Evolutionary conservation across 2,113 vertebrate genomes (phyloP).

Genomic region (Tapirus terrestris): DNA sequence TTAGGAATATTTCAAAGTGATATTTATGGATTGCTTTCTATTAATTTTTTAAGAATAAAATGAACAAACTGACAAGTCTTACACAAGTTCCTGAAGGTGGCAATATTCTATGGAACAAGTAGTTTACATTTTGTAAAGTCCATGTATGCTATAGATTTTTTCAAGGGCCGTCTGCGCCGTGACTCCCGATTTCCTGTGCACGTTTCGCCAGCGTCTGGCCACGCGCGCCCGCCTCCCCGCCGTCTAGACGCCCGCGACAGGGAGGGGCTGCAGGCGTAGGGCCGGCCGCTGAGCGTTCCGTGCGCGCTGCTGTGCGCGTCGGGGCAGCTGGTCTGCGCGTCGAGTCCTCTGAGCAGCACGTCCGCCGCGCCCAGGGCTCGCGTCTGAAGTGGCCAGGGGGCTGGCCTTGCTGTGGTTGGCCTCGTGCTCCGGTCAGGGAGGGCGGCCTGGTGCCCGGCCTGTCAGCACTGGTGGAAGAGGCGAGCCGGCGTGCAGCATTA

Average conservation of each 20-base stretch:
- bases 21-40: neutral
- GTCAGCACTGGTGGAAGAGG: neutral
- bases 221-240: slow-evolving; percentile 17
- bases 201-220: slow-evolving; percentile 69
- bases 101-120: slow-evolving; percentile 64
- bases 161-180: slow-evolving; percentile 62
- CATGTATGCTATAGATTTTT: slow-evolving; percentile 49
- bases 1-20: slow-evolving; percentile 56
- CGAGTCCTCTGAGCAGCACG: neutral
- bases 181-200: slow-evolving; percentile 67
- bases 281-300: neutral
- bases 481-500: neutral
- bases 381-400: neutral
- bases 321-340: slow-evolving; percentile 45
- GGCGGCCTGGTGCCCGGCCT: neutral
- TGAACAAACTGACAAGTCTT: neutral
- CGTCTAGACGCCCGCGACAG: slow-evolving; percentile 33
- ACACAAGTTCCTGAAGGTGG: slow-evolving; percentile 48
- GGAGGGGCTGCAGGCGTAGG: slow-evolving; percentile 10
- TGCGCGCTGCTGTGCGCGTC: neutral
- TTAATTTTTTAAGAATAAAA: neutral
- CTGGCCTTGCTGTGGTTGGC: neutral
- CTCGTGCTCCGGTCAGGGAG: neutral
- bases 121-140: slow-evolving; percentile 64
- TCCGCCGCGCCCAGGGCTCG: neutral